Conservation (phyloP, 2,113 vertebrate species). For the Dendrocopos noguchii region DNA sequence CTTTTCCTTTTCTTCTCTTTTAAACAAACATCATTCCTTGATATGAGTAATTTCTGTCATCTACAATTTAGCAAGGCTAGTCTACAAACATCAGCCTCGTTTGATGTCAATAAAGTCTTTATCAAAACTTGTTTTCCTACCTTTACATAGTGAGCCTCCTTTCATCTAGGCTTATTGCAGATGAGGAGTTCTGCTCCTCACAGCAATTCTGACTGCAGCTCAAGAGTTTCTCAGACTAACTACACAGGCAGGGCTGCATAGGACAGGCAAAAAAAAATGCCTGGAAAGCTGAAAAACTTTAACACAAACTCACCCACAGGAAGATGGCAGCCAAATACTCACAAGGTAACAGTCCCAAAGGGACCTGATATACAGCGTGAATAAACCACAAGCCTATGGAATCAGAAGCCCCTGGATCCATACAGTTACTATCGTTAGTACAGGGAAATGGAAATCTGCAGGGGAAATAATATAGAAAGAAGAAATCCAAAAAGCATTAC, state of each 20-base stretch:
- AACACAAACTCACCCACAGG: background rate
- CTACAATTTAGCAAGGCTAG: background rate
- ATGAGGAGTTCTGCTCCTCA: background rate
- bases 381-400: background rate
- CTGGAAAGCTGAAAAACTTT: conserved; percentile 27
- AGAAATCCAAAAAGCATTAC: background rate
- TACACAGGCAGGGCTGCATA: background rate
- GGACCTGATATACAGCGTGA: background rate
- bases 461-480: background rate
- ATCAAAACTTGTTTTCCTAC: background rate
- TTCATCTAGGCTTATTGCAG: background rate
- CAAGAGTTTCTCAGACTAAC: background rate
- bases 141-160: background rate
- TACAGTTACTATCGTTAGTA: background rate
- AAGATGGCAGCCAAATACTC: background rate
- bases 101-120: background rate
- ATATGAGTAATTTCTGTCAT: background rate
- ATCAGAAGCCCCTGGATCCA: background rate
- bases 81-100: background rate
- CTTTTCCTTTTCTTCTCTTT: background rate
- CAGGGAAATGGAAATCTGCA: background rate
- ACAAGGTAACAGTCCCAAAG: conserved; percentile 8
- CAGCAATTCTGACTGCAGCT: background rate
- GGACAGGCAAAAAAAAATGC: background rate
- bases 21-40: background rate